A percentile compares a stretch with the other conserved stretches of the same genome.
phyloP scores from a whole-genome alignment of 2,113 vertebrate genomes.

The Amphiprion percula region DNA sequence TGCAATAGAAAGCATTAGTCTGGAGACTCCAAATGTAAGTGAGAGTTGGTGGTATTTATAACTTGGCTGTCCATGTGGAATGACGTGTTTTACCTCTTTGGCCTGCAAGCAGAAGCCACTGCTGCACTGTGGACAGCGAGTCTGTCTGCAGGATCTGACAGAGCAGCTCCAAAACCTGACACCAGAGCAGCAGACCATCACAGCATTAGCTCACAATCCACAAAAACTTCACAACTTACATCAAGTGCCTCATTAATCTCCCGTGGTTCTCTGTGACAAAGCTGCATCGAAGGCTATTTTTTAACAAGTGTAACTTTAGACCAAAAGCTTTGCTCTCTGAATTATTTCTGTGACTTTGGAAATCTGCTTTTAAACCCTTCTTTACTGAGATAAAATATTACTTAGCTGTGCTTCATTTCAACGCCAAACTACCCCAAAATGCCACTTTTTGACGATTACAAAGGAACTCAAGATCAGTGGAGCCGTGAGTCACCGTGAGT shows the following conservation, averaged over 20 bases:
- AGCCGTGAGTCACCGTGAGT: constrained; percentile 74
- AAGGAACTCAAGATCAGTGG: neutral
- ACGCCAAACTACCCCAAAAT: neutral
- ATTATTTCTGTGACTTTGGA: neutral
- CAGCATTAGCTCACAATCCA: neutral
- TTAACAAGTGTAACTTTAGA: neutral
- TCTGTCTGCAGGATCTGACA: constrained; percentile 86
- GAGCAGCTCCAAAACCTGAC: constrained; percentile 82
- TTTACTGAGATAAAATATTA: neutral
- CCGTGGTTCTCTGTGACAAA: neutral
- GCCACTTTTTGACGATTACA: neutral
- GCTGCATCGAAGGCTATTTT: neutral
- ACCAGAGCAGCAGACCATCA: constrained; percentile 1
- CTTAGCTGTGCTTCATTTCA: neutral
- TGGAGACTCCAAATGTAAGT: too few species aligned
- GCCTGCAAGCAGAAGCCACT: too few species aligned
- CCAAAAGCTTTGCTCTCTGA: neutral
- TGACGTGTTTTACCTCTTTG: too few species aligned
- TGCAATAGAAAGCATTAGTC: too few species aligned
- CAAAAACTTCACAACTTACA: neutral
- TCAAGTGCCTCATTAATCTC: too few species aligned
- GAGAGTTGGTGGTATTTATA: too few species aligned
- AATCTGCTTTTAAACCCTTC: neutral
- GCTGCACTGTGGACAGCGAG: constrained; percentile 79
- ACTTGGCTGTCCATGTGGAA: too few species aligned